phyloP scores from a whole-genome alignment of 2,888 invertebrate species.

The Lumbricus terrestris region DNA sequence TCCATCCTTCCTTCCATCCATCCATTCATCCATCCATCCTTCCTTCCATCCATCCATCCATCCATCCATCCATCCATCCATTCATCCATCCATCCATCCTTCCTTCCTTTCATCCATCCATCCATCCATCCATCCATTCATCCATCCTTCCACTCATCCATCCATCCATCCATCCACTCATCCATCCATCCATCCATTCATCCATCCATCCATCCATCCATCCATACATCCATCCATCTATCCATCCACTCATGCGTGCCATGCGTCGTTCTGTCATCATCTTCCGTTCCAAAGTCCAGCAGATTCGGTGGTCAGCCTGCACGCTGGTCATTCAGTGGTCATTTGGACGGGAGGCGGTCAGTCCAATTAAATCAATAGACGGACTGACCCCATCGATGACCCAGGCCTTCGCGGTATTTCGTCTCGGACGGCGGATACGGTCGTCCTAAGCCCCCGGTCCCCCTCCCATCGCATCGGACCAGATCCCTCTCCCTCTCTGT shows the following conservation, averaged over 20 bases:
- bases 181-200: no score
- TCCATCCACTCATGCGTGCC: background rate
- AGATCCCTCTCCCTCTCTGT: no score
- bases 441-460: background rate
- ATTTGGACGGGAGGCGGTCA: background rate
- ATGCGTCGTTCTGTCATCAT: background rate
- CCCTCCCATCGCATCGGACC: background rate
- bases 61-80: no score
- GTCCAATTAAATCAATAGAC: background rate
- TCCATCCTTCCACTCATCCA: background rate
- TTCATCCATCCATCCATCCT: no score
- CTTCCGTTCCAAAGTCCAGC: background rate
- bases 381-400: background rate
- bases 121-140: no score
- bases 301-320: no score
- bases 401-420: background rate
- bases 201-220: background rate
- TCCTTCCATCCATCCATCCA: no score
- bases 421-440: background rate
- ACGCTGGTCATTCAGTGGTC: constrained; percentile 3
- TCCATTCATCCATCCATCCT: no score
- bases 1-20: background rate
- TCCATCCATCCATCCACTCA: no score
- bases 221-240: background rate
- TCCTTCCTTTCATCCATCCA: background rate